Evolutionary conservation across 2,888 invertebrate species (phyloP).

Genomic region (Incurvaria masculella): DNA sequence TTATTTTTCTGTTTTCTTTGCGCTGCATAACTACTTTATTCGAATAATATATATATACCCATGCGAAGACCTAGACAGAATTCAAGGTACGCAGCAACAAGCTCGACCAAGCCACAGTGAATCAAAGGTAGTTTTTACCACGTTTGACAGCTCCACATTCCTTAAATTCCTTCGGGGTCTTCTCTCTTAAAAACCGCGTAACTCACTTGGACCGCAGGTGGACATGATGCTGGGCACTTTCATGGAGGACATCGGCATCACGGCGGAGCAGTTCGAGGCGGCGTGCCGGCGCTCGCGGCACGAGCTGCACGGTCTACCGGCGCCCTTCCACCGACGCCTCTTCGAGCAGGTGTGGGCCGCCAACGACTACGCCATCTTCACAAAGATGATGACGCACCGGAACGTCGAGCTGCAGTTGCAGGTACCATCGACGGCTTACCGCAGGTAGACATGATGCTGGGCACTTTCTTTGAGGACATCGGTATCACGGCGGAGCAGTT

Average conservation of each 20-base stretch:
- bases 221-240: slow-evolving; percentile 87
- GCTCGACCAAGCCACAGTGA: too few species aligned
- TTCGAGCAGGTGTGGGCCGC: slow-evolving; percentile 87
- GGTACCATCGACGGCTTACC: too few species aligned
- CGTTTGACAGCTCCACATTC: too few species aligned
- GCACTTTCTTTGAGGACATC: slow-evolving; percentile 91
- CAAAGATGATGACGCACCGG: slow-evolving; percentile 89
- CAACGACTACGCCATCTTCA: slow-evolving; percentile 86
- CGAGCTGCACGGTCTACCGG: slow-evolving; percentile 47
- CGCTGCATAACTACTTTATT: too few species aligned
- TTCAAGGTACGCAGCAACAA: too few species aligned
- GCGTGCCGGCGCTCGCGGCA: slow-evolving; percentile 63
- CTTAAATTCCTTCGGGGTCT: too few species aligned
- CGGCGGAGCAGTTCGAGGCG: slow-evolving; percentile 81
- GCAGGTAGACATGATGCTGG: slow-evolving; percentile 84
- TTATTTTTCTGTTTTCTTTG: too few species aligned
- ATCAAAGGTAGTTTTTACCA: too few species aligned
- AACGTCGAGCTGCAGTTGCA: slow-evolving; percentile 85
- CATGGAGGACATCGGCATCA: slow-evolving; percentile 89
- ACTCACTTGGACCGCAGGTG: too few species aligned
- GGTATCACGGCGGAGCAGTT: slow-evolving; percentile 86
- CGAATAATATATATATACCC: too few species aligned
- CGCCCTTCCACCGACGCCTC: slow-evolving; percentile 59
- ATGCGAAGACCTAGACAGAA: too few species aligned
- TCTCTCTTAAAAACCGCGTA: too few species aligned